Percentiles rank a stretch among this genome's conserved stretches.
Conservation (phyloP, 2,797 vertebrate genomes). For the Pseudomugil gertrudae region DNA sequence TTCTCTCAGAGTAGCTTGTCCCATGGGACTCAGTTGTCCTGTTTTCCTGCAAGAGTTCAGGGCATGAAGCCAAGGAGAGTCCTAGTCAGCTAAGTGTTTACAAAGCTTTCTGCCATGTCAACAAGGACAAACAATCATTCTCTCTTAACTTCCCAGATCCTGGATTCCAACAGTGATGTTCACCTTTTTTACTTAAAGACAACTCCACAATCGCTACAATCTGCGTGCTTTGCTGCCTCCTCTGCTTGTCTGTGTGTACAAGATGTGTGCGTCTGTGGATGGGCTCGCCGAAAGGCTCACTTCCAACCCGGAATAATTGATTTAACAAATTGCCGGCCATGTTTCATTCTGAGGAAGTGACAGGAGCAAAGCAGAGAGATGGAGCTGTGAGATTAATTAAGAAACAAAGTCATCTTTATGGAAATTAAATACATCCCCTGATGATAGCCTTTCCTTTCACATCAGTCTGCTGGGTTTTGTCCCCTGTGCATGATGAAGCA, state of each 20-base stretch:
- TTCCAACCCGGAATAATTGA: constrained; percentile 80
- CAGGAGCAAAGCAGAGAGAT: constrained; percentile 74
- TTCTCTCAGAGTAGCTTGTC: constrained; percentile 52
- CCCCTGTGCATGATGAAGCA: constrained; percentile 63
- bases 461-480: constrained; percentile 59
- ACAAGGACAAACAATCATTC: constrained; percentile 72
- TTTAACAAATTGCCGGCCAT: constrained; percentile 83
- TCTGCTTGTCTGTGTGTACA: constrained; percentile 27
- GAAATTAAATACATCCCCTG: constrained; percentile 81
- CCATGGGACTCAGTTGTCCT: constrained; percentile 51
- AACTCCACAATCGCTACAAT: constrained; percentile 22
- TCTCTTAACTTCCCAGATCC: constrained; percentile 40
- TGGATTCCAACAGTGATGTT: constrained; percentile 38
- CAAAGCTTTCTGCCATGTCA: constrained; percentile 76
- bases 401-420: constrained; percentile 82
- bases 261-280: constrained; percentile 14
- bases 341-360: constrained; percentile 82
- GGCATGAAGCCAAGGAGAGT: constrained; percentile 73
- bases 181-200: constrained; percentile 44
- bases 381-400: constrained; percentile 83
- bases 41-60: constrained; percentile 69
- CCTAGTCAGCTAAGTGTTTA: constrained; percentile 76
- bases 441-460: constrained; percentile 70
- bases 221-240: constrained; percentile 30
- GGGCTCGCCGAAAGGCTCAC: constrained; percentile 52